Evolutionary conservation across 2,888 invertebrate genomes (phyloP), one percentile per base, ranked within the genome.

Genomic region (Dioctria linearis): DNA sequence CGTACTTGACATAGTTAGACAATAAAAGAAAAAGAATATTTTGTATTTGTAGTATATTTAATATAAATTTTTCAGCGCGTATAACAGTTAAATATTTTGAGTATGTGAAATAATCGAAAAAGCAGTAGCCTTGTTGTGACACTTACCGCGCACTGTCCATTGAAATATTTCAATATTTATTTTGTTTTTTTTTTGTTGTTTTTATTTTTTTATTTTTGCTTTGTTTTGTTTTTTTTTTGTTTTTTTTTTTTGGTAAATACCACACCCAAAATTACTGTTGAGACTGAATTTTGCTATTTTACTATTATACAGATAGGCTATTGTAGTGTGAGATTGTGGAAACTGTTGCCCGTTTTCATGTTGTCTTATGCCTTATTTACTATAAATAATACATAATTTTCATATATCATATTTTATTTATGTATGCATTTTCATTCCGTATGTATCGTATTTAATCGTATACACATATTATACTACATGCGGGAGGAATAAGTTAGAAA

Each of bases 21-120:
- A 76, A 63, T 76, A 76, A 76, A 73, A 39, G 57, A 46, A 73
- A 76, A 63, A 76, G 76, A 76, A 76, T 76, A 76, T 63, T 76
- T 25, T 25, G 25, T 76, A 76, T 63, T 73, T 61, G 42, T 61
- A 76, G 63, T 63, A 76, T 63, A 76, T 76, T 63, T 40, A 25
- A 25, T 25, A 76, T 76, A 63, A 46, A 25, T 69, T 80, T 79
- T 80, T 49, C 80, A 80, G 81, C 81, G 61, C 78, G 79, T 80
- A 81, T 81, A 76, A 73, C 79, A 81, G 75, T 76, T 80, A 75
- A 80, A 75, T 79, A 81, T 76, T 81, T 79, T 67, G 57, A 63
- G 76, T 76, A 76, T 63, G 61, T 76, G 43, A 75, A 79, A 25
- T 25, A 80, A 75, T 67, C 61, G 79, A 75, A 71, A 78, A 59